Evolutionary conservation across 2,113 vertebrate genomes (phyloP), one percentile per base, ranked within the genome.

Genomic region (Cygnus atratus): DNA sequence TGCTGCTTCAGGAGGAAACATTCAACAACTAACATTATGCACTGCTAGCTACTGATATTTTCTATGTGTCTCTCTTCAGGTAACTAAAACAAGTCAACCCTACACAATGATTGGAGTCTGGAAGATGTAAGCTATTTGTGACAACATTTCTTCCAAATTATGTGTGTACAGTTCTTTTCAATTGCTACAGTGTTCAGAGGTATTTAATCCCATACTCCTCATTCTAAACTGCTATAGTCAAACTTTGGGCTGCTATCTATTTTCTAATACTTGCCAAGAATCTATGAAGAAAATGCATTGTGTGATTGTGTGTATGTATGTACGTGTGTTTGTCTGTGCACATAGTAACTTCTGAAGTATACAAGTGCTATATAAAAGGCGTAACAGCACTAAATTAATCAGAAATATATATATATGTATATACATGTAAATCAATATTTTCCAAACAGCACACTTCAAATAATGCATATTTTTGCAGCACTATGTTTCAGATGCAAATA

Each of bases 281-380:
- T 65, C 24, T n/a, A 17, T 61, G 29, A 54, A 55, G 43, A 81
- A 87, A 67, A 62, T 33, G 1, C 5, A 44, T 5, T 39, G 4
- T 37, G 11, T 58, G 41, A 13, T 7, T 37, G 4, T 41, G 11
- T 3, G 0, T 4, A 3, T 39, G 3, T 24, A 15, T 19, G 5
- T 20, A 46, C 8, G 3, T 39, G 4, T 24, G 17, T 22, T 4
- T 20, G 8, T 8, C 2, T 11, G 1, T 21, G 28, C 13, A 31
- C 0, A 4, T 15, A 8, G 4, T 37, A 22, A 24, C 7, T 84
- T 73, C 55, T 81, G 29, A 65, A 14, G 12, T n/a, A 57, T 16
- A 39, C 1, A 46, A 6, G 11, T 52, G 10, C 2, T 67, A 37
- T 8, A 7, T 22, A 61, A 66, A 86, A 57, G 3, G 4, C 71